These are phyloP conservation scores for Diarsia dahlii DNA, from an alignment of 2,888 invertebrate genomes.

Conservation along the genomic window DNA sequence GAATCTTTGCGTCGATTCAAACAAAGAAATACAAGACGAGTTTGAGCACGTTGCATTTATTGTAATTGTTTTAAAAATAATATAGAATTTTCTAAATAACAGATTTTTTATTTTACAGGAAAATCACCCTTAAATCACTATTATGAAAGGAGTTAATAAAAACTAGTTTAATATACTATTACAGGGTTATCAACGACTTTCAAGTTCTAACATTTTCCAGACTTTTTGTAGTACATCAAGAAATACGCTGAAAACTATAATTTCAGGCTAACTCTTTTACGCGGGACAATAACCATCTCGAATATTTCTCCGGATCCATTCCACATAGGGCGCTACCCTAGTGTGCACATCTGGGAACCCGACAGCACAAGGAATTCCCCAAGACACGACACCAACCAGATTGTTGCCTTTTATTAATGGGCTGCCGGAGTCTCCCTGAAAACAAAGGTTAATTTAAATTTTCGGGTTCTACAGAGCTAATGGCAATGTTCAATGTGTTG, in stretches of 20 bases:
- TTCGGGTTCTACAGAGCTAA: too few relatives aligned
- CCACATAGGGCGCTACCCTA: conserved; percentile 78
- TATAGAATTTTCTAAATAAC: conserved; percentile 1
- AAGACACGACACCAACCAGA: conserved; percentile 85
- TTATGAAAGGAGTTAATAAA: neutral
- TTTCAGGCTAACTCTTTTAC: neutral
- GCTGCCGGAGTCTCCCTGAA: conserved; percentile 88
- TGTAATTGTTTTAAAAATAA: conserved; percentile 5
- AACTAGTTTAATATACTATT: conserved; percentile 6
- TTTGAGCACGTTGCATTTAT: conserved; percentile 13
- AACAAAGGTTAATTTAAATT: conserved; percentile 54
- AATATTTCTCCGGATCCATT: conserved; percentile 78
- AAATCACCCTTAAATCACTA: neutral
- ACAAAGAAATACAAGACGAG: conserved; percentile 16
- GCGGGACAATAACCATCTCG: conserved; percentile 47
- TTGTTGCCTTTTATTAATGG: conserved; percentile 79
- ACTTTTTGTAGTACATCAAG: too few relatives aligned
- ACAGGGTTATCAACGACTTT: neutral
- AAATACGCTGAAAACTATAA: neutral
- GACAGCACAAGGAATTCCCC: conserved; percentile 87
- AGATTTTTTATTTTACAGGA: conserved; percentile 3
- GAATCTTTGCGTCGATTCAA: conserved; percentile 63
- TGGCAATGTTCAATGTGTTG: too few relatives aligned
- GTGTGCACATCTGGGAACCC: conserved; percentile 89
- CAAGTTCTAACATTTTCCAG: neutral